phyloP scores from a whole-genome alignment of 2,113 vertebrate genomes.

The Holacanthus passer region DNA sequence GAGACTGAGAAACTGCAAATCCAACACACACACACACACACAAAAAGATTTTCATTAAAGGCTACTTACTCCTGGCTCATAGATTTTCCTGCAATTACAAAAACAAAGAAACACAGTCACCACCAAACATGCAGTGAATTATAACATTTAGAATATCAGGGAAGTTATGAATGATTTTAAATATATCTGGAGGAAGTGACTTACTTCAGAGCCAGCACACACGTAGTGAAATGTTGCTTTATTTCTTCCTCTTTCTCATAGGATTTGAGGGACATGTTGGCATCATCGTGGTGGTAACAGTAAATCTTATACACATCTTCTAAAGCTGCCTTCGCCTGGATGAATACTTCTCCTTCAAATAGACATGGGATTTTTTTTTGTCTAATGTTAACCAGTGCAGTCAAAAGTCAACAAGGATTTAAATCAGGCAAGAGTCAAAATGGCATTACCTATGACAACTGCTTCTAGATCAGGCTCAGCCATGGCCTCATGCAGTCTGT shows the following conservation, averaged over 20 bases:
- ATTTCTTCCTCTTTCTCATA: conserved; percentile 94
- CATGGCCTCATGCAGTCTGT: conserved; percentile 89
- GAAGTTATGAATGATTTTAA: neutral
- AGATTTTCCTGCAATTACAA: conserved; percentile 90
- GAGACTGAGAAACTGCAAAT: neutral
- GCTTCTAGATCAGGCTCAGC: conserved; percentile 89
- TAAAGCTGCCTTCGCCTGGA: conserved; percentile 91
- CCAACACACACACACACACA: too few relatives aligned
- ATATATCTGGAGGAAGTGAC: conserved; percentile 22
- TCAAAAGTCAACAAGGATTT: neutral
- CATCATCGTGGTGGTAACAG: conserved; percentile 96
- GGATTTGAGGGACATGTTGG: conserved; percentile 89
- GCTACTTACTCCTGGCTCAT: conserved; percentile 94
- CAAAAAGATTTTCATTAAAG: neutral
- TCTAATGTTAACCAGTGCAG: neutral
- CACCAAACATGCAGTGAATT: neutral
- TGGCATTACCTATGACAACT: conserved; percentile 89
- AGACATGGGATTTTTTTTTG: neutral
- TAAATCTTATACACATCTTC: conserved; percentile 97
- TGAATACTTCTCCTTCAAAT: conserved; percentile 91
- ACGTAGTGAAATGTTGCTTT: conserved; percentile 90
- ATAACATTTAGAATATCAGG: neutral
- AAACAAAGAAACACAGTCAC: conserved; percentile 58
- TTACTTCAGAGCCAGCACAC: conserved; percentile 93
- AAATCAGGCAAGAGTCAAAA: neutral